Evolutionary conservation across 2,888 invertebrate genomes (phyloP).

Genomic region (Caenorhabditis sp.): DNA sequence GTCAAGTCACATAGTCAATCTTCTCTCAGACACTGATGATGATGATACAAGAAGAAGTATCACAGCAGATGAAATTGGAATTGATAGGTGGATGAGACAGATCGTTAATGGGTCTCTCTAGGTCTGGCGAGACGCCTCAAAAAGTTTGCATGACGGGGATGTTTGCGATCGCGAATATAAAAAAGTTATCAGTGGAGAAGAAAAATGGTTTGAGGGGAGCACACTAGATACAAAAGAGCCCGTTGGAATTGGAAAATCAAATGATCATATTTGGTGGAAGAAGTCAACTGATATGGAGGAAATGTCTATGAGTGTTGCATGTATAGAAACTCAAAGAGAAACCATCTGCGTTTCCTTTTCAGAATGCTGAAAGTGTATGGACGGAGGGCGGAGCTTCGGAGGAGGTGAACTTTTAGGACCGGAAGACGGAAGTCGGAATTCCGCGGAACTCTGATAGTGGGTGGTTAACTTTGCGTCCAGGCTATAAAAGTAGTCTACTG

Average conservation of each 20-base stretch:
- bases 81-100: not conserved
- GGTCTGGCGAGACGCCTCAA: no score
- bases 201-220: not conserved
- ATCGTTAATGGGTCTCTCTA: no score
- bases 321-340: not conserved
- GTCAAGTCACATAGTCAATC: constrained; percentile 21
- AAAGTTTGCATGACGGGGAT: not conserved
- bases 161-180: constrained; percentile 2
- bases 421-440: no score
- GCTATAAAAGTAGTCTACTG: no score
- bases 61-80: not conserved
- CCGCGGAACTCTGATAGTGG: no score
- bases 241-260: not conserved
- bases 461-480: no score
- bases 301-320: not conserved
- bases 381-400: no score
- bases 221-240: not conserved
- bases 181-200: not conserved
- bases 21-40: not conserved
- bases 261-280: not conserved
- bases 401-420: no score
- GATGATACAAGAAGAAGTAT: not conserved
- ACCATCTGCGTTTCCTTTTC: no score
- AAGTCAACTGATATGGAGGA: no score
- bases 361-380: no score